Percentiles rank a stretch among this genome's conserved stretches.
Conservation (phyloP, 1,140 invertebrate genomes). For the Drosophila melanica region DNA sequence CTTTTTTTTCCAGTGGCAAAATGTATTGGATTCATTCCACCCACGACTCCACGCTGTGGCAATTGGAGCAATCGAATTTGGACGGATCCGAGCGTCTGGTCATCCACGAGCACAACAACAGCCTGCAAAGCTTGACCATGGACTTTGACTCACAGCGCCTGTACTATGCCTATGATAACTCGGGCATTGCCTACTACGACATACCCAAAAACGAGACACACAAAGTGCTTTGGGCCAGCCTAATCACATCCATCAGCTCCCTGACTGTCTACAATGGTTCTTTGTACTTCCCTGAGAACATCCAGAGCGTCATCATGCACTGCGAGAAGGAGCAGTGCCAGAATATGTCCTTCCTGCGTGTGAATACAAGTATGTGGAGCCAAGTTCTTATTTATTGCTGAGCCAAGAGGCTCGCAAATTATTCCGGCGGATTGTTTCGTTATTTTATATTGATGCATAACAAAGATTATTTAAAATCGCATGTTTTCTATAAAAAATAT, state of each 20-base stretch:
- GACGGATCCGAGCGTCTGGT: slow-evolving; percentile 85
- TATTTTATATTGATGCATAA: no score
- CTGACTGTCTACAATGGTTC: slow-evolving; percentile 81
- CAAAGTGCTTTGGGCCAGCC: slow-evolving; percentile 63
- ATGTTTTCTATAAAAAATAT: no score
- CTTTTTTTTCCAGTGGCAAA: slow-evolving; percentile 86
- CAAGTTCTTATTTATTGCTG: no score
- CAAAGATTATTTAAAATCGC: no score
- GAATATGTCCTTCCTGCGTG: slow-evolving; percentile 77
- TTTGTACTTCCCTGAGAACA: slow-evolving; percentile 81
- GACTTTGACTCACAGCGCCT: slow-evolving; percentile 87
- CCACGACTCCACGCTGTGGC: slow-evolving; percentile 77
- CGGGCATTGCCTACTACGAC: slow-evolving; percentile 88
- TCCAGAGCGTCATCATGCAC: slow-evolving; percentile 76
- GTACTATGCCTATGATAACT: slow-evolving; percentile 89
- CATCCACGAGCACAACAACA: slow-evolving; percentile 62
- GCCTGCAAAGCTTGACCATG: slow-evolving; percentile 86
- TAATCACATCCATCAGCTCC: slow-evolving; percentile 73
- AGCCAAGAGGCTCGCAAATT: no score
- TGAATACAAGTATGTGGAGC: slow-evolving; percentile 85
- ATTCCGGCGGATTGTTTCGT: no score
- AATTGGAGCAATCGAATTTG: slow-evolving; percentile 88
- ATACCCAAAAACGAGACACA: slow-evolving; percentile 84
- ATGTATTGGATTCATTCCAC: slow-evolving; percentile 86
- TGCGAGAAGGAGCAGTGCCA: slow-evolving; percentile 77